Evolutionary conservation across 2,113 vertebrate species (phyloP), one percentile per base, ranked within the genome.

Genomic region (Nibea albiflora): DNA sequence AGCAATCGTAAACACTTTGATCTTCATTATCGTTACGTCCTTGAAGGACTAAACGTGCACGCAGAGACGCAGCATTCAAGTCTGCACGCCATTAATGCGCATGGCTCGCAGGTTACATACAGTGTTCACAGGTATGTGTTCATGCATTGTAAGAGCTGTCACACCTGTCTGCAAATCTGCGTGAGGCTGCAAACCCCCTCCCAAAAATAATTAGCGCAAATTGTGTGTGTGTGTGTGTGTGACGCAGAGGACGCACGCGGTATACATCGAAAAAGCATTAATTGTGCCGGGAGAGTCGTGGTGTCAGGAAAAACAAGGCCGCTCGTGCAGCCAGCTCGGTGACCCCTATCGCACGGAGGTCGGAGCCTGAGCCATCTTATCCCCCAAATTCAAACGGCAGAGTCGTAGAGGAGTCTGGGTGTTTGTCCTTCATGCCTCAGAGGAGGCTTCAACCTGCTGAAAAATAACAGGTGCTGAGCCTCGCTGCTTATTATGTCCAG

Each of bases 381-480:
- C 82, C 74, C 79, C 68, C 44, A 44, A 86, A 90, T 80, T 64
- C 71, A 84, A 81, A 73, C 2, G 58, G 57, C 70, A 19, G 68
- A 81, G 77, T 78, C 5, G 35, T 57, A 69, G 76, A 66, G 49
- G 78, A 81, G 83, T 75, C 73, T 82, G 56, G 35, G 52, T 72
- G 87, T 89, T 89, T 88, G 92, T 92, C 91, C 92, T 94, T 93
- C 89, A 93, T 88, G 91, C 86, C 88, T 92, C 88, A 92, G 88
- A 85, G 91, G 91, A 93, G 86, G 81, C 79, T 76, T 73, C 80
- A 85, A 87, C 83, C 83, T 87, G 77, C 81, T 87, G 88, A 89
- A 90, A 84, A 93, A 81, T 69, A 92, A 92, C 92, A 93, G 89
- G 85, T 92, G 91, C 86, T 76, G 79, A 83, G 82, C 14, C 85